Percentiles rank a stretch among this genome's conserved stretches.
phyloP scores from a whole-genome alignment of 2,113 vertebrate genomes.

The Heterocephalus glaber region DNA sequence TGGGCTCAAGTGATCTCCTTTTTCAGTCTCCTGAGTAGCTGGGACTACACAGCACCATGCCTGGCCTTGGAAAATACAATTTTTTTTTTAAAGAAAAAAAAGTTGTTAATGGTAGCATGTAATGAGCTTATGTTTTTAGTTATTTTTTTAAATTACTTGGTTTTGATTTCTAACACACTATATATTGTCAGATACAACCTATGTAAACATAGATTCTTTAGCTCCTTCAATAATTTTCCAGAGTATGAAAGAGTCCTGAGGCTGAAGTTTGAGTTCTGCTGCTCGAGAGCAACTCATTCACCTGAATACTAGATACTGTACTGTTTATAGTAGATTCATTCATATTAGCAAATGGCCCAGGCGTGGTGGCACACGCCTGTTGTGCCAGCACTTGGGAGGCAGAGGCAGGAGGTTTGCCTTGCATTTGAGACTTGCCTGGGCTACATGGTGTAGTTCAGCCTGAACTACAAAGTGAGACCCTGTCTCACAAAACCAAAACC shows the following conservation, averaged over 20 bases:
- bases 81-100: neutral
- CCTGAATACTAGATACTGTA: neutral
- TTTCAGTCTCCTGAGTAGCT: neutral
- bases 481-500: too few relatives aligned
- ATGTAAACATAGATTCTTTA: neutral
- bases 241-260: neutral
- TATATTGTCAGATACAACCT: neutral
- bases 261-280: neutral
- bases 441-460: too few relatives aligned
- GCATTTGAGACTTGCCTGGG: too few relatives aligned
- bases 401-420: too few relatives aligned
- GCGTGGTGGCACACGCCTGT: too few relatives aligned
- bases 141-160: neutral
- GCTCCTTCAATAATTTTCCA: neutral
- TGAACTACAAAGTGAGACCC: too few relatives aligned
- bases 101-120: neutral
- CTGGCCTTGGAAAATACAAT: neutral
- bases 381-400: too few relatives aligned
- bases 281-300: neutral
- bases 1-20: neutral
- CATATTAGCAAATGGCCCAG: neutral
- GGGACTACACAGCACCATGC: neutral
- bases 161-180: constrained; percentile 47
- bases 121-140: constrained; percentile 39
- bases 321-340: constrained; percentile 1